These are phyloP conservation scores for Puma concolor DNA, from an alignment of 2,113 vertebrate genomes.

Conservation along the genomic window DNA sequence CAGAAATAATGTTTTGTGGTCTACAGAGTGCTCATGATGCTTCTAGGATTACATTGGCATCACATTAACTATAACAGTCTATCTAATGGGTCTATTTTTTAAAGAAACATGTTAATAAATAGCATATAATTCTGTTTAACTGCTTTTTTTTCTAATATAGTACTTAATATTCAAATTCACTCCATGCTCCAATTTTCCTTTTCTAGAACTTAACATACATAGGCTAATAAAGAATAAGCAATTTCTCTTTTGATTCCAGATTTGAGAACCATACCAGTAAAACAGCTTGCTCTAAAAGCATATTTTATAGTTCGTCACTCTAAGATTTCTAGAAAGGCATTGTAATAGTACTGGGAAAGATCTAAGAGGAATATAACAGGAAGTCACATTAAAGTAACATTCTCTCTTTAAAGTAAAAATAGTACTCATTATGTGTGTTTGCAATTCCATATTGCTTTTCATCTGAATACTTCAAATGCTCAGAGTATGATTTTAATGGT, in stretches of 20 bases:
- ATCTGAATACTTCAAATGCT: conserved; percentile 20
- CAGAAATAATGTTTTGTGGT: not conserved
- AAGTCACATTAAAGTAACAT: conserved; percentile 24
- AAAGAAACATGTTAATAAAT: not conserved
- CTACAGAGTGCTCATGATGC: not conserved
- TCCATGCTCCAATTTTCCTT: not conserved
- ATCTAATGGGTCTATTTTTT: not conserved
- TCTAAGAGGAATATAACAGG: not conserved
- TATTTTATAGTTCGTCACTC: not conserved
- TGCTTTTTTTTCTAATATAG: not conserved
- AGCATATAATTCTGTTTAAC: not conserved
- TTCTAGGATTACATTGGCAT: not conserved
- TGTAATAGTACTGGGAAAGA: not conserved
- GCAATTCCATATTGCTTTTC: conserved; percentile 13
- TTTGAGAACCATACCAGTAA: not conserved
- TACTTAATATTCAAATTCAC: not conserved
- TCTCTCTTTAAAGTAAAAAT: conserved; percentile 32
- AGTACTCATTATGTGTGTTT: not conserved
- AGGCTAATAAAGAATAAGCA: not conserved
- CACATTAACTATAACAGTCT: not conserved
- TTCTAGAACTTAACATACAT: not conserved
- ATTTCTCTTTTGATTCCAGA: conserved; percentile 23
- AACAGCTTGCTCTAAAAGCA: not conserved
- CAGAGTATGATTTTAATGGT: not conserved
- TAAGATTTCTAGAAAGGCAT: conserved; percentile 12